A percentile compares a stretch with the other conserved stretches of the same genome.
These are phyloP conservation scores for Leucophenga varia DNA, from an alignment of 1,140 invertebrate species.

Conservation along the genomic window DNA sequence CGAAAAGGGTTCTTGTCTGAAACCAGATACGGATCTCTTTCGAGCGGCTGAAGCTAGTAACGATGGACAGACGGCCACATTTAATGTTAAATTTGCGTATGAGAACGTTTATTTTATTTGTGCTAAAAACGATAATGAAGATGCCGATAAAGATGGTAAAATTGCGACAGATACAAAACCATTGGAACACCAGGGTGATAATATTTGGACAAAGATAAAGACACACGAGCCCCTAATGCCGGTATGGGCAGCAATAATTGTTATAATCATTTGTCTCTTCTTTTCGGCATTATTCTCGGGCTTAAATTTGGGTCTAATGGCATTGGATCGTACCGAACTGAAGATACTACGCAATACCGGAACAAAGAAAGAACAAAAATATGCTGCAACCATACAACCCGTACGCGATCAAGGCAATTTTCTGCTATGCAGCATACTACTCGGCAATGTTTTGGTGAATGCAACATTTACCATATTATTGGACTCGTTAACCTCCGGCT, in stretches of 20 bases:
- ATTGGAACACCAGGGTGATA: constrained; percentile 72
- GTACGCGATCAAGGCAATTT: constrained; percentile 91
- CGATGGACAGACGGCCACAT: constrained; percentile 58
- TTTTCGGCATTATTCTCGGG: constrained; percentile 93
- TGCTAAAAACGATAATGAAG: constrained; percentile 58
- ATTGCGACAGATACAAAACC: constrained; percentile 39
- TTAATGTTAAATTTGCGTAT: constrained; percentile 62
- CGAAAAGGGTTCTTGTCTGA: constrained; percentile 59
- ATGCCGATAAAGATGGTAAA: constrained; percentile 18
- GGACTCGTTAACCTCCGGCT: constrained; percentile 84
- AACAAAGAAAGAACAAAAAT: constrained; percentile 71
- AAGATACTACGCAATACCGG: constrained; percentile 87
- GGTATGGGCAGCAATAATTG: constrained; percentile 69
- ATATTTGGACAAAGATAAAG: constrained; percentile 63
- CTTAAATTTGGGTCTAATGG: constrained; percentile 93
- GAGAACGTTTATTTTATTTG: constrained; percentile 68
- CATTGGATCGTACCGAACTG: constrained; percentile 88
- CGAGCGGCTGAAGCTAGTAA: constrained; percentile 56
- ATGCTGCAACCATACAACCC: constrained; percentile 81
- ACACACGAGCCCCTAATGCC: constrained; percentile 70
- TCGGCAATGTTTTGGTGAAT: constrained; percentile 96
- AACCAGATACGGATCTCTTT: constrained; percentile 56
- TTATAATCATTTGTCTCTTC: constrained; percentile 73
- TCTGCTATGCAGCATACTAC: constrained; percentile 85
- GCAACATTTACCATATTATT: constrained; percentile 91